phyloP scores from a whole-genome alignment of 2,888 invertebrate species.

The Conops quadrifasciatus region DNA sequence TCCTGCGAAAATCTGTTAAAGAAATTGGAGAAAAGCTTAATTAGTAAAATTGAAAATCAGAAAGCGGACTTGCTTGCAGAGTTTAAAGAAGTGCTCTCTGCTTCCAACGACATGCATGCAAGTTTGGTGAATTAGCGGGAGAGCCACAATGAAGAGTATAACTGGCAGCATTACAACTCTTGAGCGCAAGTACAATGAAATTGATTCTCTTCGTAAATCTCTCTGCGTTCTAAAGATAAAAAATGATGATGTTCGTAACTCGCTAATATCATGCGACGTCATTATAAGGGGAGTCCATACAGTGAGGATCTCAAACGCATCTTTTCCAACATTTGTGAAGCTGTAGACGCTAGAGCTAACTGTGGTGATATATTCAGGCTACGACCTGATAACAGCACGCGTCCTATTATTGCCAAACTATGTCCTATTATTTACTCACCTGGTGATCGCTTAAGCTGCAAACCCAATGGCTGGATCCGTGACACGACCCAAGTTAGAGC shows the following conservation, averaged over 20 bases:
- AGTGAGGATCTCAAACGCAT: background rate
- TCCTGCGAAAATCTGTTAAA: background rate
- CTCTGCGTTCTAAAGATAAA: background rate
- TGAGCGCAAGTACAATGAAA: background rate
- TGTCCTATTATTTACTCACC: no score
- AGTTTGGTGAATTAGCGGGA: background rate
- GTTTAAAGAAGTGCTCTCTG: background rate
- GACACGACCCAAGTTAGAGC: no score
- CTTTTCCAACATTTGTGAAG: background rate
- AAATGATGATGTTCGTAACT: background rate
- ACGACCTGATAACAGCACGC: background rate
- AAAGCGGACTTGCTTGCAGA: background rate
- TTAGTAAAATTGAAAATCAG: background rate
- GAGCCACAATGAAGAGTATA: background rate
- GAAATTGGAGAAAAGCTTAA: background rate
- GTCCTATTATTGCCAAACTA: conserved; percentile 1
- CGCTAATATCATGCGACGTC: background rate
- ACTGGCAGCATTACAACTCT: background rate
- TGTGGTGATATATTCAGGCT: background rate
- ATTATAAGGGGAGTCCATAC: conserved; percentile 6
- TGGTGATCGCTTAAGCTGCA: conserved; percentile 1
- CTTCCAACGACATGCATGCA: background rate
- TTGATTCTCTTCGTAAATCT: background rate
- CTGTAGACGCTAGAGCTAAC: background rate
- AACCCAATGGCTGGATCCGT: no score